Base-by-base conservation (phyloP, 2,888 invertebrate species). In the Athalia circularis region DNA sequence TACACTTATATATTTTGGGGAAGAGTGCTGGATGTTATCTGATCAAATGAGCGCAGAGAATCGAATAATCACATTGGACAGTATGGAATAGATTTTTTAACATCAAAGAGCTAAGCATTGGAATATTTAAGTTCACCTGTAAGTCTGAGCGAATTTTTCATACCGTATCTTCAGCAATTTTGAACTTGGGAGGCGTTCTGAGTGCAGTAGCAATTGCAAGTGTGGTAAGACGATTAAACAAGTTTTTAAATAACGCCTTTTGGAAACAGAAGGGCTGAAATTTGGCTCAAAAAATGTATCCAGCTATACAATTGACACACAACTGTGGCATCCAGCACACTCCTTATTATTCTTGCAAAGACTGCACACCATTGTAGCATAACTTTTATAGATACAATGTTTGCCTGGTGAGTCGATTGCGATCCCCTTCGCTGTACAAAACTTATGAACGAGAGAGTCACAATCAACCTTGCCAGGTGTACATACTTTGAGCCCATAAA, bases 11-110 rank as follows among this genome's bases (percentile, higher is more conserved):
- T 57, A 29, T 75, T 75, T 64, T 15, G 54, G 43, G 67, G 64
- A 62, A 75, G 62, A 75, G 75, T 75, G 61, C 75, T 75, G 75
- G 75, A 75, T 72, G 59, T 47, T 72, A 52, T 61, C 15, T 48
- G 43, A 62, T 62, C 6, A 74, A 54, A 68, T 52, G 54, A 43
- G 68, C 54, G 54, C 52, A 43, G 54, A 54, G 29, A n/a, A 29
- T 54, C 50, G n/a, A 9, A 15, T 15, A 67, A 64, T 64, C 43
- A 47, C n/a, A 6, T 64, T 6, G 4, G 47, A 48, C 4, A 65
- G 48, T 13, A 15, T 65, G 7, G 65, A 65, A 13, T 47, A 13
- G 67, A 52, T 68, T 68, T 68, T 54, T 3, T 52, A 45, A 65
- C 11, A 13, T 11, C 48, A 13, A 52, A 11, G 11, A 65, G 67